These are phyloP conservation scores for Hybos culiciformis DNA, from an alignment of 2,888 invertebrate genomes.

Conservation along the genomic window DNA sequence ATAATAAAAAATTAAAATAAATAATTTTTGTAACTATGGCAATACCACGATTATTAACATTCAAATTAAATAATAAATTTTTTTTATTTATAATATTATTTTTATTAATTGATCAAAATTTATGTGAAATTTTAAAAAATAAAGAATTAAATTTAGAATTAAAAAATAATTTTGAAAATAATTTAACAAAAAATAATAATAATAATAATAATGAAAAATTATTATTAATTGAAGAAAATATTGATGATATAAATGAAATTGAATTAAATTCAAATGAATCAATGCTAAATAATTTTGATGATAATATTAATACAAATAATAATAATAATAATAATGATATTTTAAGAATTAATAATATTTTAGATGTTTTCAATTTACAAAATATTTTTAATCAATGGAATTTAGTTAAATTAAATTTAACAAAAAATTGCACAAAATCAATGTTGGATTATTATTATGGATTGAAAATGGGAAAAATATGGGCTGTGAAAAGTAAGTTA, in stretches of 20 bases:
- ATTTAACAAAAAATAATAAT: too few relatives aligned
- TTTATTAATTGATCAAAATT: too few relatives aligned
- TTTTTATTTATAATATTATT: too few relatives aligned
- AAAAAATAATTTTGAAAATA: too few relatives aligned
- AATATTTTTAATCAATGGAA: conserved; percentile 27
- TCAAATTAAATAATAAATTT: too few relatives aligned
- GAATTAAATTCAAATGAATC: conserved; percentile 8
- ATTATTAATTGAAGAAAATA: conserved; percentile 4
- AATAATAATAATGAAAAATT: conserved; percentile 2
- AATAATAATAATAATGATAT: conserved; percentile 22
- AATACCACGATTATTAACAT: too few relatives aligned
- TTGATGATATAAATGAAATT: conserved; percentile 5
- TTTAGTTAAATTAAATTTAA: conserved; percentile 18
- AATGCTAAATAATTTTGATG: conserved; percentile 7
- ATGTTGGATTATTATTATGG: conserved; percentile 30
- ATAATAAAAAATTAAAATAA: too few relatives aligned
- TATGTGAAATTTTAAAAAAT: too few relatives aligned
- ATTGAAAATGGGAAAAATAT: conserved; percentile 25
- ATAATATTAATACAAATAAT: conserved; percentile 7
- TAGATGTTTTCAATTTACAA: conserved; percentile 31
- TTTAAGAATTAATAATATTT: conserved; percentile 26
- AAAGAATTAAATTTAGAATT: too few relatives aligned
- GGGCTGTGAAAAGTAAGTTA: conserved; percentile 36
- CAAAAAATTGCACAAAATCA: conserved; percentile 27
- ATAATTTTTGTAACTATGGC: too few relatives aligned